phyloP scores from a whole-genome alignment of 2,113 vertebrate species.

The Ictalurus furcatus region DNA sequence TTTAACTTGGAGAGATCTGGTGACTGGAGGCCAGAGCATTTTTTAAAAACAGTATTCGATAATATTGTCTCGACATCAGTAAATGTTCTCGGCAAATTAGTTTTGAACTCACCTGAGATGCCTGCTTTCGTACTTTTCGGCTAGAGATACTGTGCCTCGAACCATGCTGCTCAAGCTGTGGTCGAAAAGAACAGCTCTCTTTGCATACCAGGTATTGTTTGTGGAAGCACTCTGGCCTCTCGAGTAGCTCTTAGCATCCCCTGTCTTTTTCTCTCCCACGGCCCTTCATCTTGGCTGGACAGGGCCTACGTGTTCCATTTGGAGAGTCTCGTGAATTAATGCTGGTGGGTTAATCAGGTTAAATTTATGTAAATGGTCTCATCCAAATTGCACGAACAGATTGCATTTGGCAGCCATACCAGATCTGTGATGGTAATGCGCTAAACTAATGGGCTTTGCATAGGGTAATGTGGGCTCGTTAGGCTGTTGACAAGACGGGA shows the following conservation, averaged over 20 bases:
- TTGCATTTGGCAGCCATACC: slow-evolving; percentile 39
- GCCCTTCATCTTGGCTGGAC: slow-evolving; percentile 3
- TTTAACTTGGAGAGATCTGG: not conserved
- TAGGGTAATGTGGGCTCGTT: slow-evolving; percentile 43
- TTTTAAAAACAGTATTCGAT: not conserved
- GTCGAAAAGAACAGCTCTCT: not conserved
- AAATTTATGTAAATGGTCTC: slow-evolving; percentile 55
- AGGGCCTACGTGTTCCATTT: slow-evolving; percentile 4
- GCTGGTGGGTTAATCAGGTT: slow-evolving; percentile 50
- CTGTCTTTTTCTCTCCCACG: not conserved
- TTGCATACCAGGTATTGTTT: not conserved
- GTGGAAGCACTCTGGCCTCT: not conserved
- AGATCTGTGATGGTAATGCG: slow-evolving; percentile 45
- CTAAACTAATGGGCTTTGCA: slow-evolving; percentile 29
- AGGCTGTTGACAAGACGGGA: slow-evolving; percentile 14
- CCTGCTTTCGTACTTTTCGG: not conserved
- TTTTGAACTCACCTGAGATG: not conserved
- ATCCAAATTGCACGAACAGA: slow-evolving; percentile 50
- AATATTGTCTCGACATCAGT: not conserved
- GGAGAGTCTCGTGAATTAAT: slow-evolving; percentile 49
- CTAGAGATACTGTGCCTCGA: not conserved
- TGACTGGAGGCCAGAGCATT: not conserved
- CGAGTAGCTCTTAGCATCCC: not conserved
- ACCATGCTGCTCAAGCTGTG: not conserved
- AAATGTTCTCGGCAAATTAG: not conserved